Percentiles rank a stretch among this genome's conserved stretches.
phyloP scores from a whole-genome alignment of 2,113 vertebrate genomes.

The Periophthalmodon schlosseri region DNA sequence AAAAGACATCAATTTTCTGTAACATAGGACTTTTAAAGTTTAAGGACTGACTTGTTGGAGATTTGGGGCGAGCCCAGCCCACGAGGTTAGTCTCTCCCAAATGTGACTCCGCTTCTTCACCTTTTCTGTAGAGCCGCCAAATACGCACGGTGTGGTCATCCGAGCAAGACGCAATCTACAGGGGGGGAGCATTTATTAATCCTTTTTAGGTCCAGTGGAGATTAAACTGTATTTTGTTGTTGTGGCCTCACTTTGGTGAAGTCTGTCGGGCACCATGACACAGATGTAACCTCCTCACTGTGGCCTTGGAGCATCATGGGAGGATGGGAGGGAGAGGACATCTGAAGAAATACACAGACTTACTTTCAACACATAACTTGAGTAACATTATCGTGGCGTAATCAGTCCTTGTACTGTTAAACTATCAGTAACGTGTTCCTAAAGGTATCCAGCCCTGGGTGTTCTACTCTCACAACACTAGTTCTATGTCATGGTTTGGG shows the following conservation, averaged over 20 bases:
- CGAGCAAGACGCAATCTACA: conserved; percentile 93
- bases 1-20: no score
- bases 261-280: conserved; percentile 94
- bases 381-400: background rate
- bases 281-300: conserved; percentile 92
- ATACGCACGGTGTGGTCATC: conserved; percentile 94
- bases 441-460: no score
- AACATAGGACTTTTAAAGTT: background rate
- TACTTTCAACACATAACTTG: background rate
- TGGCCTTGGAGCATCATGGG: conserved; percentile 89
- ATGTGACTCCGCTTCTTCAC: conserved; percentile 63
- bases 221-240: conserved; percentile 9
- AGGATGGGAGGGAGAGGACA: conserved; percentile 82
- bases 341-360: conserved; percentile 64
- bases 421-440: no score
- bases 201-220: background rate
- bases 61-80: conserved; percentile 83
- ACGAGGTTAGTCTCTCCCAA: conserved; percentile 74
- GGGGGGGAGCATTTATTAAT: conserved; percentile 38
- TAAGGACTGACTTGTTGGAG: conserved; percentile 42
- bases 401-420: no score
- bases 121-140: conserved; percentile 83
- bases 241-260: conserved; percentile 86
- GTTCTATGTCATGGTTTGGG: background rate
- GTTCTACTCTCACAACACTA: background rate